Evolutionary conservation across 1,140 invertebrate genomes (phyloP), one percentile per base, ranked within the genome.

Genomic region (Aphidius ervi): DNA sequence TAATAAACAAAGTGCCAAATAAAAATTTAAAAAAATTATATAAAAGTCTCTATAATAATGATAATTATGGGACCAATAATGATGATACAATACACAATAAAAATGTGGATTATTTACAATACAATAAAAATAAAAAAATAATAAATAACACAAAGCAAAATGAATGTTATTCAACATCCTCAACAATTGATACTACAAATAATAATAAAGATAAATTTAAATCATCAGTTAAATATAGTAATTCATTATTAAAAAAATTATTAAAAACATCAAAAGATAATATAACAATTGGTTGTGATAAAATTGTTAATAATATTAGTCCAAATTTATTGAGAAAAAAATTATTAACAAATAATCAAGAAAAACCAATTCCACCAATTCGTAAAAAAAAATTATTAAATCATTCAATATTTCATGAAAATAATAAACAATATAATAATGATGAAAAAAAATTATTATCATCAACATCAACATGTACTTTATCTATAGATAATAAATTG

Each of bases 171-270:
- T 37, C 43, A 0, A 56, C 6, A 37, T 58, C 58, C 46, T 59
- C 47, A n/a, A 48, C 63, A 48, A 63, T 48, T 45, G n/a, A 60
- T 20, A 59, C 42, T 20, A 5, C 9, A 10, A 37, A 20, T 46
- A 23, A 54, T 37, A 58, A 45, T 10, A 47, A n/a, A 4, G 31
- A 20, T 52, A 31, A 55, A 42, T 8, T 50, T 56, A n/a, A 16
- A 16, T 16, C 16, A 16, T 16, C 67, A n/a, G 42, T 67, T 20
- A 56, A 48, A 16, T 63, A 58, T 16, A 68, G 20, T 46, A 64
- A 69, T 37, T 71, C 66, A 6, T 76, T 75, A 46, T 53, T 76
- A 4, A 72, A 67, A 42, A 71, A 61, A 46, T 43, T 75, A 10
- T 63, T 74, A 2, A 70, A 60, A 8, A 66, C 65, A 6, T 72